Base-by-base conservation (phyloP, 2,888 invertebrate genomes). In the Crossocerus cetratus region DNA sequence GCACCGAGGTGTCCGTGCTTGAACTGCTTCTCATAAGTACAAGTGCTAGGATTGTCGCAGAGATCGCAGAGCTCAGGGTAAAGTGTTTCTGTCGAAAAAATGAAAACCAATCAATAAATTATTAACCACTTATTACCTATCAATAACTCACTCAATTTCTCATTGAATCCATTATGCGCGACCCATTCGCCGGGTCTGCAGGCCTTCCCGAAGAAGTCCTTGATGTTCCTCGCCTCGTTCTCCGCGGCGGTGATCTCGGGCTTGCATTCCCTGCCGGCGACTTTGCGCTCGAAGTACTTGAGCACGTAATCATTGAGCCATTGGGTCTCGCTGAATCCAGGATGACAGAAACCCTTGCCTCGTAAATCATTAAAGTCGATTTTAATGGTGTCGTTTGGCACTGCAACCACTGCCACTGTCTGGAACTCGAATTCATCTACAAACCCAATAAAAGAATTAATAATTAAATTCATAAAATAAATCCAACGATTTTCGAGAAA, bases 151-250 rank as follows among this genome's bases (percentile, higher is more conserved):
- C 95, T 94, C 13, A 94, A 91, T 60, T 86, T 81, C 13, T 87
- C 86, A 83, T 94, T 93, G 0, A 93, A 88, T 0, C 91, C 87
- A 0, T 81, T 74, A 74, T 94, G 93, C 20, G 91, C 84, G 2
- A 93, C 92, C 95, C 95, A 95, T 0, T 90, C 86, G 0, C 96
- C 96, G 3, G 96, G 96, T 60, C 95, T 92, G 90, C 96, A 96
- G 72, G 93, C 94, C 0, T 91, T 90, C 0, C 92, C 92, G 91
- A 96, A 96, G 91, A 94, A 95, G 0, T 88, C 84, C 60, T 91
- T 91, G 0, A 95, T 91, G 2, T 93, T 92, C 54, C 92, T 91
- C 21, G 94, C 91, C 76, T 95, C 94, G 78, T 94, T 87, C 86
- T 94, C 93, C 0, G 79, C 81, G 3, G 80, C 80, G 0, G 88